These are phyloP conservation scores for Doris montereyensis DNA, from an alignment of 2,888 invertebrate genomes.

Conservation along the genomic window DNA sequence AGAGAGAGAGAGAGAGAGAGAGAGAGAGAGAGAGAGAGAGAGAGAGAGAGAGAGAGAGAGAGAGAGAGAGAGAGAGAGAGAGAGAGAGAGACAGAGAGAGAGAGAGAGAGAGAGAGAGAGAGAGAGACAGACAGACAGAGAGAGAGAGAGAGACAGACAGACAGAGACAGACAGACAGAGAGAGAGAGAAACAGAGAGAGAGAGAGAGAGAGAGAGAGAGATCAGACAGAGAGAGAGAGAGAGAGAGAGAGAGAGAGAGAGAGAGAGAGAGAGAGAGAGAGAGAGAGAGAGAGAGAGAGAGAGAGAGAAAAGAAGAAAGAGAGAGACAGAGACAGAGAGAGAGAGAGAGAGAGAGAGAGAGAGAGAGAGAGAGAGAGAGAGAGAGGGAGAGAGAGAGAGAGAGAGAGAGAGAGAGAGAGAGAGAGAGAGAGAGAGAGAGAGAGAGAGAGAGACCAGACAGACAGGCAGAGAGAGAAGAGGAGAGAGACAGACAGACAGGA, in stretches of 20 bases:
- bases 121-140: neutral
- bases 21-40: neutral
- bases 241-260: neutral
- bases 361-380: conserved; percentile 26
- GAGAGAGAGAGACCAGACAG: conserved; percentile 10
- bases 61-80: neutral
- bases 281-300: neutral
- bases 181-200: neutral
- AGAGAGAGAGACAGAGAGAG: neutral
- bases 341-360: conserved; percentile 6
- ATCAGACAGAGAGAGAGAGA: neutral
- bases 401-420: conserved; percentile 13
- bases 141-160: neutral
- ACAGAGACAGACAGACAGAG: neutral
- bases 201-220: neutral
- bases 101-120: neutral
- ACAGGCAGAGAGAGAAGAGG: neutral
- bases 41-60: neutral
- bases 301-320: neutral
- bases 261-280: neutral
- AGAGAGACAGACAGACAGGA: neutral
- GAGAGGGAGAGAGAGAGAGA: conserved; percentile 5
- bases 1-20: neutral
- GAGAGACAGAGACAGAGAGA: neutral
- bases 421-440: conserved; percentile 1